Conservation (phyloP, 2,797 vertebrate genomes). For the Sebastes aleutianus region DNA sequence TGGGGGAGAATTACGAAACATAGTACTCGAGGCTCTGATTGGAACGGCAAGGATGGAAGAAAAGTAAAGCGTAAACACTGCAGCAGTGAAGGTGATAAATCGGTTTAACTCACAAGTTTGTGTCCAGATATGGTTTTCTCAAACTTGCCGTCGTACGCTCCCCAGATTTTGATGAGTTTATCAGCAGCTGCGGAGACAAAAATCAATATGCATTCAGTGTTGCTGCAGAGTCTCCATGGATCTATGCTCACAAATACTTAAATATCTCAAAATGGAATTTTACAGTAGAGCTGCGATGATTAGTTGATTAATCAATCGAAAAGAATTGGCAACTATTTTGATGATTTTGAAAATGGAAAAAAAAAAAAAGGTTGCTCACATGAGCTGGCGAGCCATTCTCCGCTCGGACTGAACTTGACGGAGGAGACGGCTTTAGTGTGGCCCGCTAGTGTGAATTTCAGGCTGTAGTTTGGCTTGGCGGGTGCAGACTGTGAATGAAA, state of each 20-base stretch:
- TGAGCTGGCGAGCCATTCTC: constrained; percentile 98
- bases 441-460: constrained; percentile 97
- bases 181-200: constrained; percentile 87
- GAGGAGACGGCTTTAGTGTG: constrained; percentile 99
- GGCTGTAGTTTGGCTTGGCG: constrained; percentile 95
- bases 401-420: constrained; percentile 97
- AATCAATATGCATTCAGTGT: neutral
- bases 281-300: no score
- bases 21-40: neutral
- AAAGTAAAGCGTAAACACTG: neutral
- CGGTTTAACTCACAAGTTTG: constrained; percentile 89
- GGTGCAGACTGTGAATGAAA: constrained; percentile 87
- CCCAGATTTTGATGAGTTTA: constrained; percentile 99
- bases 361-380: constrained; percentile 76
- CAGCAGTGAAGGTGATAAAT: neutral
- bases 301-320: neutral
- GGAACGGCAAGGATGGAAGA: neutral
- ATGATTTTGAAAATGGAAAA: neutral
- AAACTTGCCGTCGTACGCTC: constrained; percentile 98
- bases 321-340: neutral
- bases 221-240: rapidly evolving
- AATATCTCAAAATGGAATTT: neutral
- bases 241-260: no score
- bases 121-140: constrained; percentile 99
- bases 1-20: neutral